These are phyloP conservation scores for Prionailurus viverrinus DNA, from an alignment of 2,113 vertebrate species.

Conservation along the genomic window DNA sequence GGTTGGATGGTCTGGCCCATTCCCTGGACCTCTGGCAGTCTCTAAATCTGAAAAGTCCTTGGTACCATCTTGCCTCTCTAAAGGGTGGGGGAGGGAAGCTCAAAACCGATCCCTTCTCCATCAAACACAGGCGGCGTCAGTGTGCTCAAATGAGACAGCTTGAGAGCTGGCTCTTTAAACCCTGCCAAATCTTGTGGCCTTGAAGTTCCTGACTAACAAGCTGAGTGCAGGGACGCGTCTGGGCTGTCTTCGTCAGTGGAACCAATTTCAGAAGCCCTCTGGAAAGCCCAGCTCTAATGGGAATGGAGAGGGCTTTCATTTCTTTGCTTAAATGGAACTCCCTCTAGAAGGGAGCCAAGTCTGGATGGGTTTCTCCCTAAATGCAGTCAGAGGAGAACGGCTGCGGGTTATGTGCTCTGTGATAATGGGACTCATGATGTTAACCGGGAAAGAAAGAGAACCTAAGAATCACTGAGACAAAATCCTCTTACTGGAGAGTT, in stretches of 20 bases:
- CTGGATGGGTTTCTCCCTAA: background rate
- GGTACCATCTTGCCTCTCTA: background rate
- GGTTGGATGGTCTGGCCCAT: background rate
- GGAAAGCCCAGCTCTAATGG: constrained; percentile 38
- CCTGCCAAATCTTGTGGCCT: constrained; percentile 78
- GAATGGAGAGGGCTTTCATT: background rate
- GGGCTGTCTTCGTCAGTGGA: constrained; percentile 61
- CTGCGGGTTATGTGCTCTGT: background rate
- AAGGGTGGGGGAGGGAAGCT: constrained; percentile 5
- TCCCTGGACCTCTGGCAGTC: background rate
- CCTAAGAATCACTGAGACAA: background rate
- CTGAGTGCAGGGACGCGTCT: constrained; percentile 44
- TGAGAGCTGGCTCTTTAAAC: constrained; percentile 58
- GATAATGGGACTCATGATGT: background rate
- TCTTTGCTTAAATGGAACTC: constrained; percentile 29
- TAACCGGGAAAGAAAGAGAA: background rate
- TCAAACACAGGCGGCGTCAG: constrained; percentile 54
- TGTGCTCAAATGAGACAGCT: constrained; percentile 65
- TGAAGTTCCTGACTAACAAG: constrained; percentile 73
- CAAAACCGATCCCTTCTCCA: constrained; percentile 30
- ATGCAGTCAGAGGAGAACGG: background rate
- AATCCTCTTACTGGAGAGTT: background rate
- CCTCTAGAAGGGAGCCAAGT: background rate
- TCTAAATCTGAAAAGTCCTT: background rate
- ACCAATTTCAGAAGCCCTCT: constrained; percentile 55